Percentiles rank a stretch among this genome's conserved stretches.
Conservation (phyloP, 2,888 invertebrate genomes). For the Sinopyrophorus schimmeli region DNA sequence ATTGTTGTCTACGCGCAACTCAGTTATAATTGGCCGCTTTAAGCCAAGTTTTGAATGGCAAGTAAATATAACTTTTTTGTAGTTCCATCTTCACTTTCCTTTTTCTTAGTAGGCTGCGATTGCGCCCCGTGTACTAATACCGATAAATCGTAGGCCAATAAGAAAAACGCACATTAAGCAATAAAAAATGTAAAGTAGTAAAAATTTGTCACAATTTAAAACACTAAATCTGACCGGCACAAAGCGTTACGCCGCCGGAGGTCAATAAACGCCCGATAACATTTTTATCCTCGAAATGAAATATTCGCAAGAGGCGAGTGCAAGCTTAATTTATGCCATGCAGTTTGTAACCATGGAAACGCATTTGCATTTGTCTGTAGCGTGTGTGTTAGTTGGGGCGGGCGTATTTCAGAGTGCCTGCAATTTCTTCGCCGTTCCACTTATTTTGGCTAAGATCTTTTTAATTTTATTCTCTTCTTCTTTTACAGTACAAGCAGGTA, state of each 20-base stretch:
- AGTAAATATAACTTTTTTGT: constrained; percentile 33
- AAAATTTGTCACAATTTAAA: constrained; percentile 31
- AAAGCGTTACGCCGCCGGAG: constrained; percentile 34
- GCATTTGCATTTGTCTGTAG: constrained; percentile 50
- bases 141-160: too few relatives aligned
- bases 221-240: constrained; percentile 25
- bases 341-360: constrained; percentile 51
- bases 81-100: too few relatives aligned
- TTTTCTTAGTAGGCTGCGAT: too few relatives aligned
- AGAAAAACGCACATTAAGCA: too few relatives aligned
- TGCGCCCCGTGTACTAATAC: too few relatives aligned
- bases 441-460: constrained; percentile 36
- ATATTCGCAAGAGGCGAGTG: constrained; percentile 47
- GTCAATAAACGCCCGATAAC: constrained; percentile 45
- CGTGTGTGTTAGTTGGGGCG: constrained; percentile 29
- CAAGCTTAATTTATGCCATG: constrained; percentile 50
- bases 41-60: constrained; percentile 34
- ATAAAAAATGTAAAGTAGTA: constrained; percentile 21
- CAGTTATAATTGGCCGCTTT: constrained; percentile 44
- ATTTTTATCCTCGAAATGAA: constrained; percentile 49
- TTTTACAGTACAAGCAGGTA: constrained; percentile 6
- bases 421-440: constrained; percentile 43
- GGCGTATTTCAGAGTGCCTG: constrained; percentile 39
- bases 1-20: constrained; percentile 44
- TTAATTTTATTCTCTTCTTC: constrained; percentile 13